Evolutionary conservation across 2,888 invertebrate species (phyloP), one percentile per base, ranked within the genome.

Genomic region (Drosophila meridionalis): DNA sequence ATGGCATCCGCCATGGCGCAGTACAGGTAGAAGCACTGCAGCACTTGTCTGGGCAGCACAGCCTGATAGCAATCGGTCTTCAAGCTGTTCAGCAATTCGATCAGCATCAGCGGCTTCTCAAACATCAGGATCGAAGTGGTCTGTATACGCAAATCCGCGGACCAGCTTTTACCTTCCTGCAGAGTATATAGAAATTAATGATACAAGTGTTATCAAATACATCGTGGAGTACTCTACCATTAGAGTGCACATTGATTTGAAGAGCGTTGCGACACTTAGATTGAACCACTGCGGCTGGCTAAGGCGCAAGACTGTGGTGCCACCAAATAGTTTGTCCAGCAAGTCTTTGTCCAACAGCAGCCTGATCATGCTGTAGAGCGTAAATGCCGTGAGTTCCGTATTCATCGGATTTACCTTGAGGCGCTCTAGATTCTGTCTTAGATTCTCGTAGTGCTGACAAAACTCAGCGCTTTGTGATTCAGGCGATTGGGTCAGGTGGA

Each of bases 1-100:
- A 92, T 76, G 20, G 91, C 78, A 59, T 91, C 84, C 0, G 89
- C 80, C 9, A 91, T 69, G 11, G 63, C 65, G 56, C 90, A 90
- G 65, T 89, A 92, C 14, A 81, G 75, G 42, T 90, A 92, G 56
- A 92, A 91, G 9, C 74, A 65, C 14, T 76, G 84, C 9, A 89
- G 40, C 28, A 82, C 76, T 26, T 91, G 89, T 3, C 85, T 85
- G 12, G 83, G 50, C 38, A 90, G 90, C 9, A 83, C 55, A 3
- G 87, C 85, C 2, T 80, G 76, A 53, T 83, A 80, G 48, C 84
- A 87, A 60, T 83, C 82, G 34, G 80, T 70, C 66, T 92, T 92
- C 11, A 93, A 69, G 7, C 76, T 87, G 6, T 73, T 82, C 14
- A 92, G 76, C 3, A 91, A 61, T n/a, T 87, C 78, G 0, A 92